Evolutionary conservation across 2,888 invertebrate species (phyloP).

Genomic region (Ectemnius cavifrons): DNA sequence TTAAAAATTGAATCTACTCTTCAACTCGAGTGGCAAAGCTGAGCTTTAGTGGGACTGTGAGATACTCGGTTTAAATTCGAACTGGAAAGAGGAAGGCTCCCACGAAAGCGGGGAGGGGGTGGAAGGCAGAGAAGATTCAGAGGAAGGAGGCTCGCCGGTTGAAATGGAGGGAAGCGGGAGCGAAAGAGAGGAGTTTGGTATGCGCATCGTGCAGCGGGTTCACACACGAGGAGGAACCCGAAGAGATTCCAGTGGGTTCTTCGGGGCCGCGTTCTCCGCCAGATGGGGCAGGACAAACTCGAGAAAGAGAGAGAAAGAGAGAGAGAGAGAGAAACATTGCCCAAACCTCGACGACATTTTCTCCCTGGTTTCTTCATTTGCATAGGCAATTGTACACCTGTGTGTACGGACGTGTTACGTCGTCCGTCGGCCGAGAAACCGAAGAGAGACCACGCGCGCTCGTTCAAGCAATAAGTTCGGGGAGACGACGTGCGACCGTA

Average conservation of each 20-base stretch:
- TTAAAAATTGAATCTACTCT: too few species aligned
- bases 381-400: constrained; percentile 70
- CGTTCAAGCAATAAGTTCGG: constrained; percentile 46
- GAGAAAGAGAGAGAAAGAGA: not conserved
- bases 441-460: not conserved
- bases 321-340: constrained; percentile 44
- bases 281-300: constrained; percentile 28
- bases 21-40: too few species aligned
- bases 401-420: constrained; percentile 30
- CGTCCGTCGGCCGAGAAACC: constrained; percentile 36
- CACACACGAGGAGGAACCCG: constrained; percentile 68
- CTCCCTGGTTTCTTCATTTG: constrained; percentile 58
- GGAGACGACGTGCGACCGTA: constrained; percentile 26
- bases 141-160: constrained; percentile 21
- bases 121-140: constrained; percentile 29
- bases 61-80: too few species aligned
- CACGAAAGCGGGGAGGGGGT: constrained; percentile 17
- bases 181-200: constrained; percentile 66
- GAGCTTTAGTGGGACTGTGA: too few species aligned
- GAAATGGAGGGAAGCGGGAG: constrained; percentile 11
- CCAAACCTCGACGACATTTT: constrained; percentile 68
- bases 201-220: constrained; percentile 73
- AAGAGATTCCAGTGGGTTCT: constrained; percentile 26
- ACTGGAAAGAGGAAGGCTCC: constrained; percentile 14
- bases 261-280: constrained; percentile 9